phyloP scores from a whole-genome alignment of 2,797 vertebrate genomes.

The Tokudaia tokunoshimensis region DNA sequence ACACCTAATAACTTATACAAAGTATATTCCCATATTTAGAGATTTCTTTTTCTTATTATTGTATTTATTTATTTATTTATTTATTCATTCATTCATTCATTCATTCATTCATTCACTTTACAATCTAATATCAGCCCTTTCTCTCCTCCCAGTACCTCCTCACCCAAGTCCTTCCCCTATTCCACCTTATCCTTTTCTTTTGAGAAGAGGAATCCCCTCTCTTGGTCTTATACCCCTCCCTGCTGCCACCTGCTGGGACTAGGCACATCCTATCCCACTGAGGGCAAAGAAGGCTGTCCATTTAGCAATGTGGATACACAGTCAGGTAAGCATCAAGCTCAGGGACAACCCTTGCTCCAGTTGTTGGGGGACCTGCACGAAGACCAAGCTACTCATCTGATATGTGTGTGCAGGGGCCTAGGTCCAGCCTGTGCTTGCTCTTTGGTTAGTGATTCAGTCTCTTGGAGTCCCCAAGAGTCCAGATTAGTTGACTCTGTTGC shows the following conservation, averaged over 20 bases:
- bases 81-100: not conserved
- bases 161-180: not conserved
- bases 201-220: not conserved
- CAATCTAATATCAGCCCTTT: not conserved
- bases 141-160: not conserved
- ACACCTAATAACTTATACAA: not conserved
- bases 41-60: not conserved
- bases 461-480: not conserved
- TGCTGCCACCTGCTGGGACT: not conserved
- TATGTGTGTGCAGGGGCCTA: not conserved
- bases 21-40: not conserved
- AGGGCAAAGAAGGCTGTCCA: not conserved
- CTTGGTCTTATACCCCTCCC: not conserved
- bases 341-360: not conserved
- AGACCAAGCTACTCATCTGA: not conserved
- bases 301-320: not conserved
- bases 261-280: not conserved
- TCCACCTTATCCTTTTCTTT: too few relatives aligned
- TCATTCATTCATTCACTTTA: not conserved
- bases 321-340: not conserved
- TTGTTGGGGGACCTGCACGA: not conserved
- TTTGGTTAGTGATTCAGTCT: not conserved
- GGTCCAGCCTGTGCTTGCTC: not conserved
- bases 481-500: not conserved
- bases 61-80: not conserved